These are phyloP conservation scores for Ariopsis seemanni DNA, from an alignment of 2,113 vertebrate genomes.

Conservation along the genomic window DNA sequence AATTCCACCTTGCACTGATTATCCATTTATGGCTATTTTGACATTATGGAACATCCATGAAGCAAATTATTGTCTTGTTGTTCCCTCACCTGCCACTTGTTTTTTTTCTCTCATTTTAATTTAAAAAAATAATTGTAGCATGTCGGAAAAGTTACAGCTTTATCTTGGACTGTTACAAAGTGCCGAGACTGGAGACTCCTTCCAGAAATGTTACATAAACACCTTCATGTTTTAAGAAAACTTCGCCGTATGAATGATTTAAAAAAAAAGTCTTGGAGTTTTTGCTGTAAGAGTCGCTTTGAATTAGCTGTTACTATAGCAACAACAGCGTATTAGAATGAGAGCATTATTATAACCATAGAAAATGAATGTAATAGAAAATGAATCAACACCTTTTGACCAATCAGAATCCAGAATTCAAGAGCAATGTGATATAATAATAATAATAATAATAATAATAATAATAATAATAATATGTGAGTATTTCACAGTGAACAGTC, in stretches of 20 bases:
- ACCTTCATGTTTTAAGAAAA: background rate
- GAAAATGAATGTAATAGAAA: background rate
- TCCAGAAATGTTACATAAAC: no score
- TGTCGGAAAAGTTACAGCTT: background rate
- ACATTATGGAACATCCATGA: background rate
- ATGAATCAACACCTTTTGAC: background rate
- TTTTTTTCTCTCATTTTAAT: background rate
- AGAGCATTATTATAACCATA: background rate
- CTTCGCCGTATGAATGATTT: background rate
- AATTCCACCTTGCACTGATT: no score
- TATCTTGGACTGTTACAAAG: no score
- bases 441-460: background rate
- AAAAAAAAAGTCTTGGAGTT: no score
- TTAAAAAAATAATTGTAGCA: no score
- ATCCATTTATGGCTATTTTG: background rate
- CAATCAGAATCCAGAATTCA: background rate
- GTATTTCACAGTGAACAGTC: conserved; percentile 19
- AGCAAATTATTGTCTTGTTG: background rate
- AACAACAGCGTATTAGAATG: background rate
- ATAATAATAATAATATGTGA: background rate
- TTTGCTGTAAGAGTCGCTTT: no score
- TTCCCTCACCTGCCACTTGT: background rate
- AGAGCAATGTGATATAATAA: background rate
- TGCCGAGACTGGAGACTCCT: no score
- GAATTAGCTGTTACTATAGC: background rate